Evolutionary conservation across 2,888 invertebrate species (phyloP), one percentile per base, ranked within the genome.

Genomic region (Eupithecia insigniata): DNA sequence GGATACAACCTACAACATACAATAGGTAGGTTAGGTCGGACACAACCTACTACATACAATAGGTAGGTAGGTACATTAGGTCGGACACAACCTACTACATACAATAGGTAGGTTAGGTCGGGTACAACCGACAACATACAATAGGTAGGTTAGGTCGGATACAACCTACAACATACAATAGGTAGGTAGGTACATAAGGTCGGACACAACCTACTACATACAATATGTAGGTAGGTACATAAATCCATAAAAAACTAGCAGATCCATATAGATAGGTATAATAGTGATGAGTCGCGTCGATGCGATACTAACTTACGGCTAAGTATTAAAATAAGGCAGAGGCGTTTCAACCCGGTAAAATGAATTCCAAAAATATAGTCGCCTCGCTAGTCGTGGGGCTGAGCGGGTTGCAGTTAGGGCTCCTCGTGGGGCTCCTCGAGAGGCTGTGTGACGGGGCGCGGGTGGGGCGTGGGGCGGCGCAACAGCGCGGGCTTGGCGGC

Each of bases 401-500:
- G 26, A 2, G 8, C 18, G 55, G 55, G 58, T 28, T 28, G 58
- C 16, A 0, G 28, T 51, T 22, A 51, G 58, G 60, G 90, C 79
- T 91, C 91, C 80, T 90, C 85, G 80, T 90, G 90, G 61, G 91
- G 89, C 60, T 26, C 60, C 18, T 75, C 75, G 70, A 73, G 77
- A 69, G 70, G 78, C 73, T 70, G 79, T 71, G 72, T 74, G 46
- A 91, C 80, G 90, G 86, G 80, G 90, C 81, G 96, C 96, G 22
- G 98, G 98, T 55, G 91, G 79, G 92, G 91, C 80, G 91, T 85
- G 80, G 91, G 91, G 61, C 92, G 90, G 58, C 92, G 89, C 90
- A 97, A 95, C 81, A 98, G 96, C 81, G 96, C 96, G 22, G 98
- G 98, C 92, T 98, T 98, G 68, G 96, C 96, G 87, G 97, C 96